Evolutionary conservation across 1,140 invertebrate genomes (phyloP).

Genomic region (Apis cerana): DNA sequence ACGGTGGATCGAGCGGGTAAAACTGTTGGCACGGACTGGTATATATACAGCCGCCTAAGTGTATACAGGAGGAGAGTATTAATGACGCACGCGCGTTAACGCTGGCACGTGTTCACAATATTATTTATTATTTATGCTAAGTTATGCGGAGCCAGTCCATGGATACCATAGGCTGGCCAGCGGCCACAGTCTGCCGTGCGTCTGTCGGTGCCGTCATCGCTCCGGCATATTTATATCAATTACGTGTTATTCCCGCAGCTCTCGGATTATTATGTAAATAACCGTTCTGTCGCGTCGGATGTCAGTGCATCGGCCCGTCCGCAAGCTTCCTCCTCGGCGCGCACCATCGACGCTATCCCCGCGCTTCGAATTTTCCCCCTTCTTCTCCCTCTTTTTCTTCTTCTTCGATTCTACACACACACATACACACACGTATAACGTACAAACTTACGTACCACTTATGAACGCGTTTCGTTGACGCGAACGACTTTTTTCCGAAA

Average conservation of each 20-base stretch:
- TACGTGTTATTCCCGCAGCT: conserved; percentile 76
- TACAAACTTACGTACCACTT: too few species aligned
- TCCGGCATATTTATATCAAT: conserved; percentile 77
- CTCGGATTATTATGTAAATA: conserved; percentile 78
- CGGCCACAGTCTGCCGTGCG: conserved; percentile 75
- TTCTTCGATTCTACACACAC: too few species aligned
- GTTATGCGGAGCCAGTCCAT: conserved; percentile 75
- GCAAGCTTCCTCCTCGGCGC: conserved; percentile 3
- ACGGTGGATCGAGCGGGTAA: not conserved
- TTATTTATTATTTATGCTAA: conserved; percentile 80
- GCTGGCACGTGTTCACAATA: conserved; percentile 76
- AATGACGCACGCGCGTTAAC: conserved; percentile 73
- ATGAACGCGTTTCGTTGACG: too few species aligned
- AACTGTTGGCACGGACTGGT: conserved; percentile 2
- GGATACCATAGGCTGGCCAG: conserved; percentile 74
- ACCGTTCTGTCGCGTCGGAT: conserved; percentile 59
- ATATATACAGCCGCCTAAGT: conserved; percentile 41
- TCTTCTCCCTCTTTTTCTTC: not conserved
- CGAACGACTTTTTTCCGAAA: too few species aligned
- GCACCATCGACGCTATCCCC: not conserved
- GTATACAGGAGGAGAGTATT: conserved; percentile 58
- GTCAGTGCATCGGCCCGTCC: conserved; percentile 44
- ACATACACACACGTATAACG: too few species aligned
- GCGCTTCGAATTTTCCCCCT: not conserved
- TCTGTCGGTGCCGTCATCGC: conserved; percentile 75